Percentiles rank a stretch among this genome's conserved stretches.
These are phyloP conservation scores for Anguilla marmorata DNA, from an alignment of 2,797 vertebrate genomes.

Conservation along the genomic window DNA sequence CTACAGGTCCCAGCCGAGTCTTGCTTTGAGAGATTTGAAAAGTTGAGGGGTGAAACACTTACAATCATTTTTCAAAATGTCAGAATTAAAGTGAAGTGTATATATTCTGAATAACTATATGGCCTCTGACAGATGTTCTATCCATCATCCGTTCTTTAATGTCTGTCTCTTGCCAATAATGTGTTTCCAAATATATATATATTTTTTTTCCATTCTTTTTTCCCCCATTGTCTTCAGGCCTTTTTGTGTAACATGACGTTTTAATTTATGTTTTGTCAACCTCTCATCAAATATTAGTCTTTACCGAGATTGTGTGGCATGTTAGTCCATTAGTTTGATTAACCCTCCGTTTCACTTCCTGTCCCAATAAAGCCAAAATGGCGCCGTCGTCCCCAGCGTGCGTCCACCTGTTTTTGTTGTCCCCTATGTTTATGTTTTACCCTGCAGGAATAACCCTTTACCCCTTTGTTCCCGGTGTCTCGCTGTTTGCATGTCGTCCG, in stretches of 20 bases:
- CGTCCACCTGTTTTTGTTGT: constrained; percentile 58
- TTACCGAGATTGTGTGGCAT: constrained; percentile 64
- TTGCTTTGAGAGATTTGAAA: too few relatives aligned
- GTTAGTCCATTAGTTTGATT: constrained; percentile 46
- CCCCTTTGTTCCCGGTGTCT: not conserved
- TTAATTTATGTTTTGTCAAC: constrained; percentile 6
- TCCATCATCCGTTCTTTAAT: not conserved
- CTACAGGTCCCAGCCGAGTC: too few relatives aligned
- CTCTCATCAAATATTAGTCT: constrained; percentile 42
- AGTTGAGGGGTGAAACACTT: not conserved
- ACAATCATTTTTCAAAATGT: not conserved
- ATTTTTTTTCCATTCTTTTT: not conserved
- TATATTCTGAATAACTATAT: not conserved
- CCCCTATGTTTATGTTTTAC: not conserved
- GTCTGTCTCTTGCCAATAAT: not conserved
- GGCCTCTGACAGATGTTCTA: not conserved
- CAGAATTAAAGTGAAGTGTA: not conserved
- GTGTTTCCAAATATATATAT: not conserved
- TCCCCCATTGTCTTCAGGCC: not conserved
- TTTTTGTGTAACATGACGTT: not conserved
- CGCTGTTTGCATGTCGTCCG: not conserved
- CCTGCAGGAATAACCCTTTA: constrained; percentile 29
- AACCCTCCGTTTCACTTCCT: constrained; percentile 52
- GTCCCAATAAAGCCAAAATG: constrained; percentile 47
- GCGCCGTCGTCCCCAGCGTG: constrained; percentile 34